phyloP scores from a whole-genome alignment of 2,888 invertebrate genomes.

The Hyposoter dolosus region DNA sequence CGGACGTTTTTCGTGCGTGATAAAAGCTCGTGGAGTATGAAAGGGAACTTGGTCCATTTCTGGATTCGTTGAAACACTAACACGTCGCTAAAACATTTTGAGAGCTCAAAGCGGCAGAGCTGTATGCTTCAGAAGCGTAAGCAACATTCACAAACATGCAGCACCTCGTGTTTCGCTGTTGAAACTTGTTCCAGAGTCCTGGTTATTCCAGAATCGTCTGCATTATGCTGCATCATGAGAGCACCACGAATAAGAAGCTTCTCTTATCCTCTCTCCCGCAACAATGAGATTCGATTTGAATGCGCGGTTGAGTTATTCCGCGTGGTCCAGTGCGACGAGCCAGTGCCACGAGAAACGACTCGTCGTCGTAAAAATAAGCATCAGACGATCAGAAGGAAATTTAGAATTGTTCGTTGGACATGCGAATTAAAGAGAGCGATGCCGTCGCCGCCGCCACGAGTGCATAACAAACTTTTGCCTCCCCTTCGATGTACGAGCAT shows the following conservation, averaged over 20 bases:
- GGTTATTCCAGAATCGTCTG: slow-evolving; percentile 27
- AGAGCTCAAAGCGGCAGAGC: slow-evolving; percentile 39
- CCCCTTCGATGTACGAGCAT: slow-evolving; percentile 40
- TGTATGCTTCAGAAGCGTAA: slow-evolving; percentile 14
- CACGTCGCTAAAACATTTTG: not conserved
- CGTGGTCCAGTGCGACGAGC: slow-evolving; percentile 42
- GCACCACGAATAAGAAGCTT: slow-evolving; percentile 41
- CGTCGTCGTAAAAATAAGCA: slow-evolving; percentile 36
- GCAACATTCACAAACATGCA: slow-evolving; percentile 4
- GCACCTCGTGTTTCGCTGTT: not conserved
- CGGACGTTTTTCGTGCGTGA: not conserved
- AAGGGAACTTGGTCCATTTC: not conserved
- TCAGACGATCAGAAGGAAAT: slow-evolving; percentile 19
- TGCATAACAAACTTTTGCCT: slow-evolving; percentile 10
- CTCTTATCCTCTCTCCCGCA: slow-evolving; percentile 29
- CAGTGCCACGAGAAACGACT: slow-evolving; percentile 22
- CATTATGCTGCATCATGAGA: slow-evolving; percentile 66
- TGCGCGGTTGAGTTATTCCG: slow-evolving; percentile 63
- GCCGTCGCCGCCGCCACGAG: slow-evolving; percentile 36
- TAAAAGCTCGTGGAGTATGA: slow-evolving; percentile 7
- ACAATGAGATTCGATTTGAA: slow-evolving; percentile 72
- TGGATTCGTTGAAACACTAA: not conserved
- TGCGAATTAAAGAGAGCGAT: slow-evolving; percentile 39
- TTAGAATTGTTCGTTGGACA: slow-evolving; percentile 8
- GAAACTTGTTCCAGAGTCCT: slow-evolving; percentile 36